Conservation (phyloP, 2,888 invertebrate genomes). For the Apotomis turbidana region DNA sequence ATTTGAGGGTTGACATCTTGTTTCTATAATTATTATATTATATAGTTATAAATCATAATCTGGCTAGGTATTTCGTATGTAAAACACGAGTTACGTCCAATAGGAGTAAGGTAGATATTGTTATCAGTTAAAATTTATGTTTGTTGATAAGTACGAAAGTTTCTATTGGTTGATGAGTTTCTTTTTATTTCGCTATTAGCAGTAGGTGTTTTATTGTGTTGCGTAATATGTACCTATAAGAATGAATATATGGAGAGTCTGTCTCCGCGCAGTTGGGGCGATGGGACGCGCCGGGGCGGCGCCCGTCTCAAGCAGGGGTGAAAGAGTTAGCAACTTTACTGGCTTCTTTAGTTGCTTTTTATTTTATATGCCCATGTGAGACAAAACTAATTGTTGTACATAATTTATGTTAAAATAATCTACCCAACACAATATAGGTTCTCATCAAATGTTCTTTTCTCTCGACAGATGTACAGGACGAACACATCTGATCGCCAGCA, state of each 20-base stretch:
- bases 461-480: constrained; percentile 89
- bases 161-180: background rate
- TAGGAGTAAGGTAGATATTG: constrained; percentile 1
- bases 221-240: background rate
- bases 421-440: constrained; percentile 20
- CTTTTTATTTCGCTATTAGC: constrained; percentile 17
- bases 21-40: background rate
- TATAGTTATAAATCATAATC: constrained; percentile 1
- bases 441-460: constrained; percentile 83
- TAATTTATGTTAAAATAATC: constrained; percentile 7
- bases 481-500: constrained; percentile 86
- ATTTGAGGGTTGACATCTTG: constrained; percentile 3
- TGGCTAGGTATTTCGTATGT: background rate
- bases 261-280: no score
- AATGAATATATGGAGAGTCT: no score
- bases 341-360: constrained; percentile 36
- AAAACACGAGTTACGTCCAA: background rate
- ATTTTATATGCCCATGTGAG: constrained; percentile 11
- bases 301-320: constrained; percentile 3
- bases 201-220: background rate
- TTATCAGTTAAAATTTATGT: background rate
- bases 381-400: constrained; percentile 5
- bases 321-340: constrained; percentile 24
- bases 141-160: constrained; percentile 11
- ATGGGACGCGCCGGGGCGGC: background rate